These are phyloP conservation scores for Gryon sp. DNA, from an alignment of 1,140 invertebrate genomes.

Conservation along the genomic window DNA sequence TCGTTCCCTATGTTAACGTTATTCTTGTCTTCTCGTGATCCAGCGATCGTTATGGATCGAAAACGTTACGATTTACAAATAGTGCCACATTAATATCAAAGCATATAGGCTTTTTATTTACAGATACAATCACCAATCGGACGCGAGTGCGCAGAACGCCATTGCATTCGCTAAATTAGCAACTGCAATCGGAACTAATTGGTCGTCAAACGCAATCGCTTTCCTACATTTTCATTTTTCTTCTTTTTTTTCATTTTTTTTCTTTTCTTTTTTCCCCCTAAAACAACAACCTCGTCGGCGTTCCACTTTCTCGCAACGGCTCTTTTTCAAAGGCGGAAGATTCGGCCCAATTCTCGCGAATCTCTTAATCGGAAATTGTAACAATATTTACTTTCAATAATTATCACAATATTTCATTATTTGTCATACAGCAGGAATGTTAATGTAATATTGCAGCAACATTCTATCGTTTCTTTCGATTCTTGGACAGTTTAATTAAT, in stretches of 20 bases:
- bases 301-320: background rate
- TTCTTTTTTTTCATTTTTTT: background rate
- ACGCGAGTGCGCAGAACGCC: conserved; percentile 11
- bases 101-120: conserved; percentile 59
- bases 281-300: conserved; percentile 13
- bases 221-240: background rate
- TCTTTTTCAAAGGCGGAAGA: conserved; percentile 43
- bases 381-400: conserved; percentile 51
- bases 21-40: background rate
- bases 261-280: conserved; percentile 1
- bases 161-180: conserved; percentile 6
- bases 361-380: conserved; percentile 34
- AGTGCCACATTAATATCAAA: conserved; percentile 63
- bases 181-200: conserved; percentile 10
- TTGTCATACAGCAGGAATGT: conserved; percentile 45
- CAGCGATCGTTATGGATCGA: conserved; percentile 32
- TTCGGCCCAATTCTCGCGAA: conserved; percentile 23
- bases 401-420: conserved; percentile 57
- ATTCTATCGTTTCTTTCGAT: background rate
- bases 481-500: background rate
- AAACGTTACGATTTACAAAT: conserved; percentile 61
- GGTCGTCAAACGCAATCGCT: background rate
- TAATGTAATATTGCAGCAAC: conserved; percentile 45
- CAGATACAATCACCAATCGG: conserved; percentile 57
- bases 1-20: background rate